These are phyloP conservation scores for Pyrocephalus nanus DNA, from an alignment of 2,797 vertebrate species.

Conservation along the genomic window DNA sequence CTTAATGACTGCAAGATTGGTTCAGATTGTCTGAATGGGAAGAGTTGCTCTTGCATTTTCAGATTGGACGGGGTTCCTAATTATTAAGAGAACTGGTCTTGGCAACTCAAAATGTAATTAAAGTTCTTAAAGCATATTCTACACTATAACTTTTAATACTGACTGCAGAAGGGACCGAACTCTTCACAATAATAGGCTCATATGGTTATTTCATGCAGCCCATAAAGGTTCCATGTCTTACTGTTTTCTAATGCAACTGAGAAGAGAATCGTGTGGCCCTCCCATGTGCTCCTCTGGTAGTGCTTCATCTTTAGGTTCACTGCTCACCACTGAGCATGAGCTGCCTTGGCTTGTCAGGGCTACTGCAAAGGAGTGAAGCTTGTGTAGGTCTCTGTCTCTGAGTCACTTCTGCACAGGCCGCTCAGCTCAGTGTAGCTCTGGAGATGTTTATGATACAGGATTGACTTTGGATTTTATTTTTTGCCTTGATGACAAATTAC, in stretches of 20 bases:
- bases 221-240: accelerated
- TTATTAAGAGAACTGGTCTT: background rate
- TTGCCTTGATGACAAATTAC: background rate
- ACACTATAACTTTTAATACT: background rate
- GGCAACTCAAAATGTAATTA: background rate
- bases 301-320: background rate
- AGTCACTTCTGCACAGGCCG: accelerated
- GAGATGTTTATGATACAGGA: background rate
- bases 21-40: background rate
- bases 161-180: background rate
- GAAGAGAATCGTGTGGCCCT: background rate
- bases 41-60: background rate
- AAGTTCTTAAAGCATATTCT: background rate
- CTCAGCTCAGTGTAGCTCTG: background rate
- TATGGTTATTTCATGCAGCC: background rate
- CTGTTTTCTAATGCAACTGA: background rate
- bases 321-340: background rate
- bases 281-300: background rate
- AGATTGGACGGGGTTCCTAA: background rate
- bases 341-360: accelerated
- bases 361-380: background rate
- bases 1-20: background rate
- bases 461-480: background rate
- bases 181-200: background rate
- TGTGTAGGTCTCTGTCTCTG: accelerated